Base-by-base conservation (phyloP, 2,797 vertebrate genomes). In the Hydrocynus forskahlii region DNA sequence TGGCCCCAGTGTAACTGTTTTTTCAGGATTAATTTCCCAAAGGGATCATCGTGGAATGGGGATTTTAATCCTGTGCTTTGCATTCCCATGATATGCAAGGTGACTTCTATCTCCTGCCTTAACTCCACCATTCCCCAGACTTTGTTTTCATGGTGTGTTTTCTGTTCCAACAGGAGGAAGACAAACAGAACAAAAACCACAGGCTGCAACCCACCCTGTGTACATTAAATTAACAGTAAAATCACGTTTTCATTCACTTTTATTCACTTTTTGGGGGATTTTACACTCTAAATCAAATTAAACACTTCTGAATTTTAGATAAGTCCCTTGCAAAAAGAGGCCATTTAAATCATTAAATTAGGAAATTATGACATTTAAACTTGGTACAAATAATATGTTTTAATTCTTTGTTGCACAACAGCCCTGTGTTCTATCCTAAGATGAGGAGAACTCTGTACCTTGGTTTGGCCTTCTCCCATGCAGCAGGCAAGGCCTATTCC, bases 1-100 rank as follows among this genome's bases (percentile, higher is more conserved):
- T 25, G 80, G 77, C 80, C 70, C 45, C 40, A 50, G 21, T 5
- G 10, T 64, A 43, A 48, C 72, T 72, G 50, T 75, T 83, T 81
- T 66, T 72, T 72, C 66, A 85, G 75, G 80, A 88, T 88, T 89
- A 48, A 86, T 88, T 89, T 86, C 79, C 78, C 82, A 72, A 75
- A 23, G 76, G 81, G 88, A 89, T 88, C 59, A 68, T 52, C 52
- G 74, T 79, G 82, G 85, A 91, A 90, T 86, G 78, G 73, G 75
- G 75, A 82, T 79, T 84, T 75, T 81, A 89, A 87, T 86, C 73
- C 79, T 54, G 13, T n/a, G 5, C 14, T 75, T 70, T 76, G 59
- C 43, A 82, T 87, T 89, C 78, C 86, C 66, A 78, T 73, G 79
- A 75, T 71, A 68, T 76, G 63, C 74, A 86, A 86, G 84, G 82